Base-by-base conservation (phyloP, 2,888 invertebrate genomes). In the Nebria salina region DNA sequence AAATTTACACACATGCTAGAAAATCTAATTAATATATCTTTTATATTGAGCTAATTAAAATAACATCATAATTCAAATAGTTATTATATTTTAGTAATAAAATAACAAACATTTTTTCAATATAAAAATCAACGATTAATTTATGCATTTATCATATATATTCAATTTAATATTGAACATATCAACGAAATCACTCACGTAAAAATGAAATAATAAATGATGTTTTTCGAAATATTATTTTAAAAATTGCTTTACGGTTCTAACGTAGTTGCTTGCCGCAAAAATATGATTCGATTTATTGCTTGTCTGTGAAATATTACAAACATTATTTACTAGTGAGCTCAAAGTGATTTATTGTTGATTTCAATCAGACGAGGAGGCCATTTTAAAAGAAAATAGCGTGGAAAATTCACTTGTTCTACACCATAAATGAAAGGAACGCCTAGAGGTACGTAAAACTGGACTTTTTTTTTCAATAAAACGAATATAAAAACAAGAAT, bases 381-480 rank as follows among this genome's bases (percentile, higher is more conserved):
- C 41, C 43, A 13, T 25, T 34, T 64, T 34, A 26, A 76, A 65
- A 65, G 13, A 76, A 65, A 65, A 76, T 34, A 9, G 65, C 11
- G 64, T 9, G 6, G 34, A n/a, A 41, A 65, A 26, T 65, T 34
- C 25, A n/a, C 65, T n/a, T 20, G 25, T 76, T 65, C 65, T 64
- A 8, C 13, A 65, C 65, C 65, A 26, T 13, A 54, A 13, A 2
- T 3, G 13, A 7, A 65, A 26, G 34, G 66, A 26, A 42, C 64
- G 65, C 13, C 26, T 64, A 54, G 9, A 75, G 43, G 54, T 42
- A 43, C 54, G 25, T 76, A 41, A 76, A 76, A 65, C 6, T n/a
- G 76, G 66, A 76, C 75, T 75, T 75, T 75, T 65, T n/a, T 75
- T 76, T 76, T 34, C 26, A 65, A 65, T 76, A 65, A 26, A 76